These are phyloP conservation scores for Rhodinocichla rosea DNA, from an alignment of 2,113 vertebrate species.

Conservation along the genomic window DNA sequence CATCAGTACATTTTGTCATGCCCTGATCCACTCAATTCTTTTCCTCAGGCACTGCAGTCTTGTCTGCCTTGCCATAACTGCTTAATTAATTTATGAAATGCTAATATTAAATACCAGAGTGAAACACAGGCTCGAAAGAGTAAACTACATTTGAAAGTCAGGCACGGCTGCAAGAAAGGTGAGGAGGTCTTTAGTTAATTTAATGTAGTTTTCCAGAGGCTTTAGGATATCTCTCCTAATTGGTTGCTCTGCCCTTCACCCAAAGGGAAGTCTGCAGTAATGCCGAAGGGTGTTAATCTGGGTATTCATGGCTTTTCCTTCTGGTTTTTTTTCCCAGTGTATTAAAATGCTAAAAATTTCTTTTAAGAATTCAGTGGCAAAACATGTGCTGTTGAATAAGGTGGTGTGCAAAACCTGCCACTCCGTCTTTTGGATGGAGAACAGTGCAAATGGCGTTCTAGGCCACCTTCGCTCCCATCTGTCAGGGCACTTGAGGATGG, in stretches of 20 bases:
- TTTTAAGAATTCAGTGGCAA: background rate
- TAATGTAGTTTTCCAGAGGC: background rate
- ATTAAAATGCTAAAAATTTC: background rate
- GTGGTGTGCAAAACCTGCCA: background rate
- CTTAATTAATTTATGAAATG: background rate
- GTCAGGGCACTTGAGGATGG: accelerated
- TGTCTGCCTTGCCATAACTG: background rate
- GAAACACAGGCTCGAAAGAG: background rate
- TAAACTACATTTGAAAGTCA: background rate
- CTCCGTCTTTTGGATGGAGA: background rate
- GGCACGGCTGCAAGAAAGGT: background rate
- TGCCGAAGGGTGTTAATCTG: background rate
- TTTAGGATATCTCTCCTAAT: background rate
- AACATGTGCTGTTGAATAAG: accelerated
- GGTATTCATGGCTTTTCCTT: background rate
- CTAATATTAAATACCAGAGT: background rate
- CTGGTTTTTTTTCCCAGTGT: accelerated
- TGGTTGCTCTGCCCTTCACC: background rate
- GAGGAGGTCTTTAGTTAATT: background rate
- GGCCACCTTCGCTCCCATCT: background rate
- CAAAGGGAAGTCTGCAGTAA: background rate
- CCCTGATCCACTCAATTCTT: background rate
- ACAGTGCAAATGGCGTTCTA: background rate
- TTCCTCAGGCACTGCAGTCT: background rate
- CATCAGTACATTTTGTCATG: background rate